These are phyloP conservation scores for Pammene aurita DNA, from an alignment of 2,888 invertebrate species.

Conservation along the genomic window DNA sequence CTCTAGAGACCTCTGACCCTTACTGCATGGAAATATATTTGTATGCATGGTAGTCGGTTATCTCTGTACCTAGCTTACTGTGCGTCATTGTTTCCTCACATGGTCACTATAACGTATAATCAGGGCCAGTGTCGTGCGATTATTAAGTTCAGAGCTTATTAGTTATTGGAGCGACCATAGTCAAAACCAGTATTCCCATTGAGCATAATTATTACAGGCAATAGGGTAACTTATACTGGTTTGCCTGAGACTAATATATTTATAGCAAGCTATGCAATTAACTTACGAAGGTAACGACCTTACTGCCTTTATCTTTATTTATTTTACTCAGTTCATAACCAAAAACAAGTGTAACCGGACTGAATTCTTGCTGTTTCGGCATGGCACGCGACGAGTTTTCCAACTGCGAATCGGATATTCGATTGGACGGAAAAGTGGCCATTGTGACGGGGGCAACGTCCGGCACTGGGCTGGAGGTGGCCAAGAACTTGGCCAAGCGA, in stretches of 20 bases:
- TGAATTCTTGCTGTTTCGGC: not conserved
- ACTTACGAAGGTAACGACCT: not conserved
- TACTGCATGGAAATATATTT: too few relatives aligned
- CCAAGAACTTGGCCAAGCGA: conserved; percentile 71
- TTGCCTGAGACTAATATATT: not conserved
- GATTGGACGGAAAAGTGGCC: conserved; percentile 67
- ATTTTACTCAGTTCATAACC: conserved; percentile 14
- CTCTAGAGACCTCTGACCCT: too few relatives aligned
- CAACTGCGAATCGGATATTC: conserved; percentile 57
- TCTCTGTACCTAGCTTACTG: not conserved
- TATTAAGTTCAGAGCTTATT: too few relatives aligned
- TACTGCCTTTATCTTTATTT: not conserved
- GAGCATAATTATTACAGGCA: not conserved
- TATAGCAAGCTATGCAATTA: not conserved
- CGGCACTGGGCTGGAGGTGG: conserved; percentile 67
- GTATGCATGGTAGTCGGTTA: too few relatives aligned
- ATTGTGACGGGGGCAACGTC: conserved; percentile 69
- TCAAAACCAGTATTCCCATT: too few relatives aligned
- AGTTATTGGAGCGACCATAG: too few relatives aligned
- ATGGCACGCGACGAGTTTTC: conserved; percentile 59
- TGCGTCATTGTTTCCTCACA: too few relatives aligned
- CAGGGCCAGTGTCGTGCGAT: too few relatives aligned
- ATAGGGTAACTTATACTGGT: not conserved
- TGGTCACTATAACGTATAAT: too few relatives aligned
- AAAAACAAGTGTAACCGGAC: conserved; percentile 8